Base-by-base conservation (phyloP, 1,140 invertebrate genomes). In the Mya arenaria region DNA sequence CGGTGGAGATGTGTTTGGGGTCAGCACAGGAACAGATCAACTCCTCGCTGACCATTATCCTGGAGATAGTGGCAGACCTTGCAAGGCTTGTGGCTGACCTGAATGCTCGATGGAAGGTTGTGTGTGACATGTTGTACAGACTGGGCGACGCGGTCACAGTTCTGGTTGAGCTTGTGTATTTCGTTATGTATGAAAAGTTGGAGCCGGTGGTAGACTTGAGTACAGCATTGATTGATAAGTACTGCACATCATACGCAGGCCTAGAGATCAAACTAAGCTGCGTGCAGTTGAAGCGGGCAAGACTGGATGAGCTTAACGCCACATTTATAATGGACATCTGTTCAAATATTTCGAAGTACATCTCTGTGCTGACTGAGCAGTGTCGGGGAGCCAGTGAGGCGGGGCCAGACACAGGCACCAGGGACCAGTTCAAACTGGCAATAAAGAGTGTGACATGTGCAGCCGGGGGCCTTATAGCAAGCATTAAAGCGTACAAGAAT, bases 341-440 rank as follows among this genome's bases (percentile, higher is more conserved):
- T 79, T 85, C 79, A 2, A 79, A 77, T 62, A 75, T 88, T 30
- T 85, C 79, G 4, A 82, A 82, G 19, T 84, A 86, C 73, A 78
- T 88, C 37, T 77, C 79, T 23, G 55, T 83, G 30, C 65, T 88
- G 37, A 86, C 86, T 8, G 85, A 88, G 13, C 78, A 72, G 37
- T 88, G 86, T 72, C 66, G 81, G 19, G 25, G 48, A 15, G 86
- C 85, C n/a, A 86, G 85, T 34, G 85, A 86, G 58, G 28, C 28
- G 0, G 68, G 79, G 4, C 15, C 63, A 0, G 79, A 83, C 48
- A n/a, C 65, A 0, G 44, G 58, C 8, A 80, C 79, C 17, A 32
- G 71, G 30, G 86, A 88, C 34, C 86, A 88, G 85, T 88, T 88
- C 58, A 88, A 86, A 75, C 74, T 85, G 10, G 86, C 85, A 30